A percentile compares a stretch with the other conserved stretches of the same genome.
Conservation (phyloP, 92 coral and sea anemone genomes). For the Actinernus sp. region DNA sequence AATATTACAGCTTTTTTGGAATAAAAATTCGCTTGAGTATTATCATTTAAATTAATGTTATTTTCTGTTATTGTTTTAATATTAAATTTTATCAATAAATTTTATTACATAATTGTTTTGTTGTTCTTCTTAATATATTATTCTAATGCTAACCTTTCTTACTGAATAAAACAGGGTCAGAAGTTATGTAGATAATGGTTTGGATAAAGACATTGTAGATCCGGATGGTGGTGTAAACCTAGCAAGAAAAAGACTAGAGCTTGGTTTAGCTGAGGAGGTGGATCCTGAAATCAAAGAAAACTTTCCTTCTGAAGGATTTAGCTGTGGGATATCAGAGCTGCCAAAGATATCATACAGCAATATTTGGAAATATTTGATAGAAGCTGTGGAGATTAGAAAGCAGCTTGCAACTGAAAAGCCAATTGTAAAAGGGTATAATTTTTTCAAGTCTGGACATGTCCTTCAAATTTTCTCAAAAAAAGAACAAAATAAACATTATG, state of each 20-base stretch:
- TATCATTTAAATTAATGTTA: too few relatives aligned
- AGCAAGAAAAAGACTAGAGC: conserved; percentile 31
- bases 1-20: too few relatives aligned
- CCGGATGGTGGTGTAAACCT: conserved; percentile 54
- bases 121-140: too few relatives aligned
- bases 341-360: conserved; percentile 38
- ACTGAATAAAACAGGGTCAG: conserved; percentile 49
- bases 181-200: conserved; percentile 31
- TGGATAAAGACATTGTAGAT: conserved; percentile 35
- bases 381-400: conserved; percentile 50
- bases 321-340: conserved; percentile 12
- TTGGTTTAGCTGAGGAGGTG: conserved; percentile 44
- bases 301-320: conserved; percentile 43
- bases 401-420: conserved; percentile 59
- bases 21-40: too few relatives aligned
- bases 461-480: conserved; percentile 36
- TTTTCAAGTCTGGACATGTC: conserved; percentile 58
- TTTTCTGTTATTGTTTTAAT: too few relatives aligned
- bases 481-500: conserved; percentile 13
- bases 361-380: conserved; percentile 48
- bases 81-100: too few relatives aligned
- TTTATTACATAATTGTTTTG: too few relatives aligned
- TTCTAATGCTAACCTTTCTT: too few relatives aligned
- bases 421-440: conserved; percentile 59
- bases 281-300: conserved; percentile 42